A percentile compares a stretch with the other conserved stretches of the same genome.
Conservation (phyloP, 2,888 invertebrate genomes). For the Cybosia mesomella region DNA sequence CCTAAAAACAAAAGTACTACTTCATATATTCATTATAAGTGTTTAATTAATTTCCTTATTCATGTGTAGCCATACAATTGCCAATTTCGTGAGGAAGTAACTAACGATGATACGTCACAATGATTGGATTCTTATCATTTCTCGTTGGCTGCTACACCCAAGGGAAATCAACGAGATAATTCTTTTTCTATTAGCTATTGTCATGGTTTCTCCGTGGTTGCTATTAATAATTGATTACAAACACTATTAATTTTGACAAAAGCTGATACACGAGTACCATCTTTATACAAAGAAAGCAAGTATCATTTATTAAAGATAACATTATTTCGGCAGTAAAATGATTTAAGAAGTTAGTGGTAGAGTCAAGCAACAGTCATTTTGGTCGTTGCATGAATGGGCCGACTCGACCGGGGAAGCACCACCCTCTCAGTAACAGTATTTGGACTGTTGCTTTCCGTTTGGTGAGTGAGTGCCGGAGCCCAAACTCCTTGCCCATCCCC, state of each 20-base stretch:
- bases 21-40: not conserved
- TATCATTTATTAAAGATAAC: too few relatives aligned
- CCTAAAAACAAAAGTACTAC: too few relatives aligned
- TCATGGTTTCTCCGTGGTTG: not conserved
- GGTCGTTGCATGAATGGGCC: too few relatives aligned
- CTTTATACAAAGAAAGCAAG: too few relatives aligned
- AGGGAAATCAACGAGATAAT: slow-evolving; percentile 38
- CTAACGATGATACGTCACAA: slow-evolving; percentile 29
- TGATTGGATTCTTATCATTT: slow-evolving; percentile 27
- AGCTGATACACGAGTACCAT: not conserved
- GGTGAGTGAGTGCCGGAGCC: too few relatives aligned
- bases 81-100: not conserved
- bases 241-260: not conserved
- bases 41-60: not conserved
- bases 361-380: too few relatives aligned
- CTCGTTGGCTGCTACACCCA: slow-evolving; percentile 5
- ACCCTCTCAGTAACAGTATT: too few relatives aligned
- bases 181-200: slow-evolving; percentile 20
- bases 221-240: not conserved
- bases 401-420: too few relatives aligned
- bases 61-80: not conserved
- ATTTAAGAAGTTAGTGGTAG: too few relatives aligned
- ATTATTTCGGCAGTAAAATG: too few relatives aligned
- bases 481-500: too few relatives aligned
- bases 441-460: too few relatives aligned